A percentile compares a stretch with the other conserved stretches of the same genome.
Conservation (phyloP, 1,140 invertebrate species). For the Atta cephalotes region DNA sequence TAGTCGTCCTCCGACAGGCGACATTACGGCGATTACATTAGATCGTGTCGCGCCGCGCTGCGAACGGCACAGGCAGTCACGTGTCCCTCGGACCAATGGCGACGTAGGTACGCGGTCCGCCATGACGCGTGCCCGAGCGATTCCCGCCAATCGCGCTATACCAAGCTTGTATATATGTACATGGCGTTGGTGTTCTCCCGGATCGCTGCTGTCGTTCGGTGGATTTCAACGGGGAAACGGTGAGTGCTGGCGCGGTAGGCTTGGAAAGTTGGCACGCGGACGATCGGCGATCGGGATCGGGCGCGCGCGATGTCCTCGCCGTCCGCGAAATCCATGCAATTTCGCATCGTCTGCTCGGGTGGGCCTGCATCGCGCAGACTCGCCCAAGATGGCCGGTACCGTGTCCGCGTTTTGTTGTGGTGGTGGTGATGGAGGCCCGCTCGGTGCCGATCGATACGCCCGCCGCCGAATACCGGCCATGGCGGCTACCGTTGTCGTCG, state of each 20-base stretch:
- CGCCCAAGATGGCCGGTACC: slow-evolving; percentile 84
- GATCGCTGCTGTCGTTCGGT: slow-evolving; percentile 66
- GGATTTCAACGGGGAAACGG: slow-evolving; percentile 72
- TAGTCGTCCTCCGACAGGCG: not conserved
- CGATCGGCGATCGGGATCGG: slow-evolving; percentile 40
- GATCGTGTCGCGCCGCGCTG: slow-evolving; percentile 39
- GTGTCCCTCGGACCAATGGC: slow-evolving; percentile 75
- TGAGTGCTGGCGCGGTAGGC: slow-evolving; percentile 67
- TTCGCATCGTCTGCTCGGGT: slow-evolving; percentile 85
- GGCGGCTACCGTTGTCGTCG: slow-evolving; percentile 76
- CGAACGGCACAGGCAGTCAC: slow-evolving; percentile 65
- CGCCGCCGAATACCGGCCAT: slow-evolving; percentile 76
- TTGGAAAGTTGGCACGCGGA: slow-evolving; percentile 46
- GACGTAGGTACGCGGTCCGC: slow-evolving; percentile 64
- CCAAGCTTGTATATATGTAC: slow-evolving; percentile 80
- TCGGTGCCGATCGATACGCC: slow-evolving; percentile 81
- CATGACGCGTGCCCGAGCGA: slow-evolving; percentile 76
- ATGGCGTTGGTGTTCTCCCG: slow-evolving; percentile 78
- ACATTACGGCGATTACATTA: not conserved
- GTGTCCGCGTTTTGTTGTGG: slow-evolving; percentile 74
- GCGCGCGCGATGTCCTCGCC: slow-evolving; percentile 47
- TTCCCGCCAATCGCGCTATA: slow-evolving; percentile 78
- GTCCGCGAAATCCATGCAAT: slow-evolving; percentile 72
- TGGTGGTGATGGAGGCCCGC: slow-evolving; percentile 79
- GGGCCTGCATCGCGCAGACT: slow-evolving; percentile 86